Conservation (phyloP, 2,113 vertebrate genomes). For the Pollachius pollachius region DNA sequence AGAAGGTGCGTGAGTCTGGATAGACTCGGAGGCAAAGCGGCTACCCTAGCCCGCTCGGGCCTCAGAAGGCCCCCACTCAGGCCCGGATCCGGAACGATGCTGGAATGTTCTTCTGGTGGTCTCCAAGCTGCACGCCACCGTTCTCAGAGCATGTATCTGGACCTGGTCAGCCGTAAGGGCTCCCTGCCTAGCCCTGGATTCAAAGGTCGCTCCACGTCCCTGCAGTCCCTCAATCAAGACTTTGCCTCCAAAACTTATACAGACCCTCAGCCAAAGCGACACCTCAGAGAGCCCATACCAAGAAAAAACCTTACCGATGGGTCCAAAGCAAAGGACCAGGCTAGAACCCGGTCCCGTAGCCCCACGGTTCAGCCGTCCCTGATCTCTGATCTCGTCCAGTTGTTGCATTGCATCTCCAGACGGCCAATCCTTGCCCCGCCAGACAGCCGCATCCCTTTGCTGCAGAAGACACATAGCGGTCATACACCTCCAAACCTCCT, state of each 20-base stretch:
- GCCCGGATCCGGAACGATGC: slow-evolving; percentile 33
- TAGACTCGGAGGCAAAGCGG: slow-evolving; percentile 42
- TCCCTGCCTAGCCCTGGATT: slow-evolving; percentile 30
- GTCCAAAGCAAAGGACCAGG: slow-evolving; percentile 32
- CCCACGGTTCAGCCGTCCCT: slow-evolving; percentile 48
- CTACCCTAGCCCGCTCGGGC: slow-evolving; percentile 15
- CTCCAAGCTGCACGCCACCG: slow-evolving; percentile 26
- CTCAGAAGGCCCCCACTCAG: slow-evolving; percentile 27
- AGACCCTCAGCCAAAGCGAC: slow-evolving; percentile 31
- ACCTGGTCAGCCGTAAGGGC: slow-evolving; percentile 57
- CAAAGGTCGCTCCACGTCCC: slow-evolving; percentile 48
- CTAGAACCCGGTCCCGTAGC: slow-evolving; percentile 18
- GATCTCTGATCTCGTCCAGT: slow-evolving; percentile 63
- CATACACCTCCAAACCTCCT: not conserved
- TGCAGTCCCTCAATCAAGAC: slow-evolving; percentile 62
- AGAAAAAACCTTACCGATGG: slow-evolving; percentile 19
- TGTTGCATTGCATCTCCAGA: slow-evolving; percentile 59
- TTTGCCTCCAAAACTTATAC: slow-evolving; percentile 30
- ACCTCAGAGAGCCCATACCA: slow-evolving; percentile 19
- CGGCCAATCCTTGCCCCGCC: slow-evolving; percentile 40
- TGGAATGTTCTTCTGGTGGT: slow-evolving; percentile 27
- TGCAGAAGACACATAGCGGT: slow-evolving; percentile 30
- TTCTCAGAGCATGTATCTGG: slow-evolving; percentile 63
- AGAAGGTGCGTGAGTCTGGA: slow-evolving; percentile 69
- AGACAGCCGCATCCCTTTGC: slow-evolving; percentile 69